Conservation (phyloP, 2,797 vertebrate species). For the Etheostoma nigrum region DNA sequence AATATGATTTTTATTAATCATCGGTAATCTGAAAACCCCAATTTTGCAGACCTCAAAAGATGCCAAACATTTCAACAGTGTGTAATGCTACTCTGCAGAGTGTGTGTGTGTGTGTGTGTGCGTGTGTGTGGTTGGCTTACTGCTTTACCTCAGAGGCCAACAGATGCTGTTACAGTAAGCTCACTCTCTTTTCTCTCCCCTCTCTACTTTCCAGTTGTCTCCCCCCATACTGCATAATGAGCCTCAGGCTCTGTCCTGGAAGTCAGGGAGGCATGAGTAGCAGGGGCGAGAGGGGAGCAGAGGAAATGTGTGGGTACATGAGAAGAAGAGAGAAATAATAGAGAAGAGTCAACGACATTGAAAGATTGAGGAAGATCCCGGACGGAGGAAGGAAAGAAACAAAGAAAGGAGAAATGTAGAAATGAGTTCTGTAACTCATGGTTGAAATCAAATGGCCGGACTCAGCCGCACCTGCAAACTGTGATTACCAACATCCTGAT, state of each 20-base stretch:
- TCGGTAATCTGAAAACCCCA: slow-evolving; percentile 14
- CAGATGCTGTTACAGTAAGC: slow-evolving; percentile 69
- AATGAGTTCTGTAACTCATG: neutral
- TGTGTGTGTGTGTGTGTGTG: slow-evolving; percentile 5
- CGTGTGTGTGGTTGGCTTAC: slow-evolving; percentile 14
- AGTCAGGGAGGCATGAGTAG: slow-evolving; percentile 32
- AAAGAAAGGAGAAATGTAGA: neutral
- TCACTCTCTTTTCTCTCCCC: slow-evolving; percentile 27
- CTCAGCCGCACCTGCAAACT: neutral
- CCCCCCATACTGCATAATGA: slow-evolving; percentile 69
- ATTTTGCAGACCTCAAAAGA: neutral
- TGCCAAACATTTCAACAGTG: slow-evolving; percentile 12
- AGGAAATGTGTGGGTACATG: neutral
- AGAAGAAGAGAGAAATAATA: neutral
- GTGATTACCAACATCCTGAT: too few relatives aligned
- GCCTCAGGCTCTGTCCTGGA: slow-evolving; percentile 64
- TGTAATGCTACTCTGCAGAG: slow-evolving; percentile 8
- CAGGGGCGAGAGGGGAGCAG: slow-evolving; percentile 11
- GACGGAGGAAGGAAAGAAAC: neutral
- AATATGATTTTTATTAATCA: slow-evolving; percentile 27
- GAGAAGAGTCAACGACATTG: neutral
- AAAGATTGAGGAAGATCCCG: neutral
- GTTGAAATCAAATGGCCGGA: neutral
- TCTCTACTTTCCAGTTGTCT: slow-evolving; percentile 35
- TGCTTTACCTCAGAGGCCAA: slow-evolving; percentile 66